Conservation (phyloP, 2,888 invertebrate genomes). For the Drosophila niveifrons region DNA sequence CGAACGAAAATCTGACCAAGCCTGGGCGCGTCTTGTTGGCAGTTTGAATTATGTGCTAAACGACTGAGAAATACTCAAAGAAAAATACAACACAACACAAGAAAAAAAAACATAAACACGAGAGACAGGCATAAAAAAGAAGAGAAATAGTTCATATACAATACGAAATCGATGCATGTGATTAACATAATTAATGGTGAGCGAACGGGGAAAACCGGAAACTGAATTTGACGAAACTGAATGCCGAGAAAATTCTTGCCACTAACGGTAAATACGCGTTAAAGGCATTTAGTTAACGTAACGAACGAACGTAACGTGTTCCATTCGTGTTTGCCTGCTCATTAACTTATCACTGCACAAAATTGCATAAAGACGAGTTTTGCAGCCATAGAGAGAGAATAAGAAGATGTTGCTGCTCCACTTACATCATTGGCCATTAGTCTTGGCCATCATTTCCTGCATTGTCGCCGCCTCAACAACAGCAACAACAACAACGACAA, state of each 20-base stretch:
- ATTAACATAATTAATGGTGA: constrained; percentile 73
- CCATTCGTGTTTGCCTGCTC: constrained; percentile 28
- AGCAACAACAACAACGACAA: constrained; percentile 30
- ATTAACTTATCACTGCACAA: constrained; percentile 67
- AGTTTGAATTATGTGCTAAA: constrained; percentile 64
- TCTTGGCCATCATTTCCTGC: constrained; percentile 82
- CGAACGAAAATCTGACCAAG: constrained; percentile 42
- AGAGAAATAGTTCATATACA: constrained; percentile 38
- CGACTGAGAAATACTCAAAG: constrained; percentile 36
- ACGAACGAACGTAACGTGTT: constrained; percentile 15
- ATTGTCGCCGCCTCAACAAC: constrained; percentile 60
- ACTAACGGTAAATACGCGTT: constrained; percentile 46
- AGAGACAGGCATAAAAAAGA: not conserved
- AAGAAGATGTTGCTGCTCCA: constrained; percentile 79
- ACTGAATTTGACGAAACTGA: constrained; percentile 20
- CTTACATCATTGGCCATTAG: constrained; percentile 79
- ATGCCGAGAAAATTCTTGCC: constrained; percentile 3
- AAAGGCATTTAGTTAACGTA: constrained; percentile 21
- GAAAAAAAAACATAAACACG: constrained; percentile 1
- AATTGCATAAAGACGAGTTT: constrained; percentile 54
- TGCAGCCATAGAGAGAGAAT: constrained; percentile 23
- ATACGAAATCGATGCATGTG: constrained; percentile 55
- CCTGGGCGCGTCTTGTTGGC: constrained; percentile 78
- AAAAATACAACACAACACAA: not conserved
- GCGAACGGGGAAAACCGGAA: constrained; percentile 21